phyloP scores from a whole-genome alignment of 2,888 invertebrate genomes.

The Caenorhabditis becei region DNA sequence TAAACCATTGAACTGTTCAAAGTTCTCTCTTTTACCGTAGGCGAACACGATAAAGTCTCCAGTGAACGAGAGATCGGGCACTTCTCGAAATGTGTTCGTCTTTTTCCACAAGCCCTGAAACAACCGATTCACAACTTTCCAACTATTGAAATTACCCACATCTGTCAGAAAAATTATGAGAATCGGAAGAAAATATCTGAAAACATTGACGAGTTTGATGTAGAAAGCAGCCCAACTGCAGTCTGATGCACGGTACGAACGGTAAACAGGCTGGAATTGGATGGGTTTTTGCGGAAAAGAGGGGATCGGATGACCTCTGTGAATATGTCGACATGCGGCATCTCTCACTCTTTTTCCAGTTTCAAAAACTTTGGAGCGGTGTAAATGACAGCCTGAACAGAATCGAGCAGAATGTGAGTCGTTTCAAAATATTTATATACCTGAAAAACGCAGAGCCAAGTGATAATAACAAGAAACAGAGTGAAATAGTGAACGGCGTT shows the following conservation, averaged over 20 bases:
- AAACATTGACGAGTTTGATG: conserved; percentile 47
- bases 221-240: conserved; percentile 57
- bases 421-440: background rate
- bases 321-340: conserved; percentile 51
- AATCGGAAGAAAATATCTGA: conserved; percentile 46
- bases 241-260: conserved; percentile 46
- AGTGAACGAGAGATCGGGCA: conserved; percentile 57
- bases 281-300: background rate
- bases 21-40: conserved; percentile 32
- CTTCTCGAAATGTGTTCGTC: conserved; percentile 58
- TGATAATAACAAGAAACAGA: conserved; percentile 35
- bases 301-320: conserved; percentile 21
- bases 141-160: conserved; percentile 26
- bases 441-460: conserved; percentile 55
- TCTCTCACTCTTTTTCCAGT: conserved; percentile 13
- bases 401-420: background rate
- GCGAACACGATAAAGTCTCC: conserved; percentile 55
- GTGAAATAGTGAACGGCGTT: conserved; percentile 42
- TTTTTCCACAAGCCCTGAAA: conserved; percentile 67
- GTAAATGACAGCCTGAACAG: conserved; percentile 27
- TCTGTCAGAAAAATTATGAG: conserved; percentile 46
- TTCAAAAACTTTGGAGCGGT: conserved; percentile 35
- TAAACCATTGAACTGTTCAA: no score
- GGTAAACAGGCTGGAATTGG: conserved; percentile 59
- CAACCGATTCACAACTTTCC: background rate